Evolutionary conservation across 1,140 invertebrate genomes (phyloP), one percentile per base, ranked within the genome.

Genomic region (Saccostrea cuccullata): DNA sequence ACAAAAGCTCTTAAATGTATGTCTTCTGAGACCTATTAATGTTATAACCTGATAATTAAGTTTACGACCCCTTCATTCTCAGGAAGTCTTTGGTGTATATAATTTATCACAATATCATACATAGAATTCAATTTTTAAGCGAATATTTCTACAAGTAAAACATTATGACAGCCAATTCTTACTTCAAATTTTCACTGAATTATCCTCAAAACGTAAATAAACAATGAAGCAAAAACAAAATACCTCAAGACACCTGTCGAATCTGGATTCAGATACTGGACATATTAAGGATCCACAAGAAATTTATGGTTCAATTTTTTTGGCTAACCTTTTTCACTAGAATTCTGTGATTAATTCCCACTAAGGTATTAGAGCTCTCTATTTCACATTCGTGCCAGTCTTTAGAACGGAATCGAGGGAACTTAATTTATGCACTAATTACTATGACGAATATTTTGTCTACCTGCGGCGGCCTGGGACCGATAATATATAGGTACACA

Each of bases 391-490:
- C 23, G 70, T 26, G 70, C 70, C 15, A 9, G 70, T 73, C 23
- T 73, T 73, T 11, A 30, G 23, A 73, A 73, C 26, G 26, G 23
- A 73, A 13, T 15, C 26, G 30, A 36, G 70, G 8, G 12, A 73
- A 26, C 12, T 36, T 73, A 73, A 73, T 73, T 73, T 73, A 73
- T 73, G 70, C 70, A 30, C 9, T 73, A 73, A 73, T 73, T 73
- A 26, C 13, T 73, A 73, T 73, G 70, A 73, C 70, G 70, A 73
- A 73, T 26, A 30, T 12, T 73, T 30, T 73, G 30, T 73, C 70
- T 73, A 73, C 70, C 70, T 73, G 70, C 23, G 70, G 30, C 70
- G 11, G 30, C 12, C 11, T 36, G 11, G 26, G 8, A 73, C 26
- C 70, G 30, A 73, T 36, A 30, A 73, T 12, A 26, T 11, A 73